Percentiles rank a stretch among this genome's conserved stretches.
Evolutionary conservation across 1,140 invertebrate genomes (phyloP).

Genomic region (Drosophila jambulina): DNA sequence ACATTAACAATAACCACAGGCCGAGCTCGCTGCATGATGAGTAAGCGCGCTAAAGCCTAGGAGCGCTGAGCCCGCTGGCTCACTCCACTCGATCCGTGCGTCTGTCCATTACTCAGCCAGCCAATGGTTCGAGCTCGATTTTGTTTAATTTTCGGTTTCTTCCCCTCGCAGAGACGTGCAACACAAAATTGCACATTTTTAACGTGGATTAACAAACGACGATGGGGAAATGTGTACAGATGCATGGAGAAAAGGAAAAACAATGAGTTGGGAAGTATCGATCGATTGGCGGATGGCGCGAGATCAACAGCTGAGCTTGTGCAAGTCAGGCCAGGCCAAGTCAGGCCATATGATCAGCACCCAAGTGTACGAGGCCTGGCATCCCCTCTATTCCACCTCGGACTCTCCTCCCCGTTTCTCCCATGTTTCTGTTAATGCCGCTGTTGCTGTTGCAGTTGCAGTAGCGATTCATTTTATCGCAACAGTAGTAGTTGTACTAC

Average conservation of each 20-base stretch:
- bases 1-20: slow-evolving; percentile 13
- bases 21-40: slow-evolving; percentile 61
- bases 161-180: slow-evolving; percentile 40
- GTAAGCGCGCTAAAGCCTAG: slow-evolving; percentile 67
- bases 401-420: slow-evolving; percentile 6
- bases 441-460: slow-evolving; percentile 31
- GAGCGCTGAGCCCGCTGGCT: slow-evolving; percentile 16
- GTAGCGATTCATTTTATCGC: slow-evolving; percentile 47
- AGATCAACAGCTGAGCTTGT: slow-evolving; percentile 65
- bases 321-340: slow-evolving; percentile 37
- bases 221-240: slow-evolving; percentile 35
- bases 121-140: slow-evolving; percentile 47
- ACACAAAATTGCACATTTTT: slow-evolving; percentile 62
- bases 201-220: slow-evolving; percentile 59
- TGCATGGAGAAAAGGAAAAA: slow-evolving; percentile 29
- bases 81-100: slow-evolving; percentile 12
- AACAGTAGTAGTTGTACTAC: slow-evolving; percentile 83
- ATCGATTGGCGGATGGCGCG: slow-evolving; percentile 44
- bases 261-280: slow-evolving; percentile 31
- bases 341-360: slow-evolving; percentile 43
- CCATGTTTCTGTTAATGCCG: slow-evolving; percentile 7
- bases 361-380: slow-evolving; percentile 24
- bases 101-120: slow-evolving; percentile 33
- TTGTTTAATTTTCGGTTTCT: slow-evolving; percentile 53
- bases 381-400: slow-evolving; percentile 17